A percentile compares a stretch with the other conserved stretches of the same genome.
These are phyloP conservation scores for Megamerina dolium DNA, from an alignment of 2,888 invertebrate species.

Conservation along the genomic window DNA sequence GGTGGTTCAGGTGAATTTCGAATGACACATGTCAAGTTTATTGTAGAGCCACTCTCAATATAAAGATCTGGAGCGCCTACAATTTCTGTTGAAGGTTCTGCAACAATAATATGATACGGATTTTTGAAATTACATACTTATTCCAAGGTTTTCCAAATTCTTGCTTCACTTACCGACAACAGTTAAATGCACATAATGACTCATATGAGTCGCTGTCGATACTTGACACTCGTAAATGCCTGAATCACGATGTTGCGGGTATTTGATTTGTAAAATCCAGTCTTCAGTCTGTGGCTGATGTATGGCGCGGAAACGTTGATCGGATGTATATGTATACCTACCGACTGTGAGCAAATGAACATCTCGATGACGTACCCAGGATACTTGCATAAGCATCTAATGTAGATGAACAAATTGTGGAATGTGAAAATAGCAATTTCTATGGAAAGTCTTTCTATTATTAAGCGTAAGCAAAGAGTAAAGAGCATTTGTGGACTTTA, in stretches of 20 bases:
- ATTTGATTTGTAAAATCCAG: conserved; percentile 89
- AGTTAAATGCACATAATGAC: conserved; percentile 83
- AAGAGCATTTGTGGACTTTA: no score
- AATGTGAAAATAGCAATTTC: no score
- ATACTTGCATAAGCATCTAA: conserved; percentile 71
- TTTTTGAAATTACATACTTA: background rate
- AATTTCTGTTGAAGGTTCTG: conserved; percentile 89
- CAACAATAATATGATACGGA: background rate
- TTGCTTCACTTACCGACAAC: conserved; percentile 85
- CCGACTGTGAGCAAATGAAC: conserved; percentile 86
- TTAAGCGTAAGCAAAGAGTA: no score
- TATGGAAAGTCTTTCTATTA: no score
- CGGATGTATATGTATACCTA: conserved; percentile 86
- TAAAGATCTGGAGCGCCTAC: conserved; percentile 87
- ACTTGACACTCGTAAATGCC: conserved; percentile 93
- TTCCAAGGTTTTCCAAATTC: background rate
- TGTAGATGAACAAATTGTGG: conserved; percentile 3
- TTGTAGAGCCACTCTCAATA: conserved; percentile 88
- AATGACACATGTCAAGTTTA: conserved; percentile 89
- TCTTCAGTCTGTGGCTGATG: conserved; percentile 82
- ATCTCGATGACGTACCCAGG: conserved; percentile 86
- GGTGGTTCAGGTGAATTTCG: conserved; percentile 87
- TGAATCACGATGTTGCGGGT: conserved; percentile 78
- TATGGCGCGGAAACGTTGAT: conserved; percentile 83
- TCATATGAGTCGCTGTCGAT: conserved; percentile 87